Percentiles rank a stretch among this genome's conserved stretches.
Conservation (phyloP, 2,797 vertebrate genomes). For the Lagodon rhomboides region DNA sequence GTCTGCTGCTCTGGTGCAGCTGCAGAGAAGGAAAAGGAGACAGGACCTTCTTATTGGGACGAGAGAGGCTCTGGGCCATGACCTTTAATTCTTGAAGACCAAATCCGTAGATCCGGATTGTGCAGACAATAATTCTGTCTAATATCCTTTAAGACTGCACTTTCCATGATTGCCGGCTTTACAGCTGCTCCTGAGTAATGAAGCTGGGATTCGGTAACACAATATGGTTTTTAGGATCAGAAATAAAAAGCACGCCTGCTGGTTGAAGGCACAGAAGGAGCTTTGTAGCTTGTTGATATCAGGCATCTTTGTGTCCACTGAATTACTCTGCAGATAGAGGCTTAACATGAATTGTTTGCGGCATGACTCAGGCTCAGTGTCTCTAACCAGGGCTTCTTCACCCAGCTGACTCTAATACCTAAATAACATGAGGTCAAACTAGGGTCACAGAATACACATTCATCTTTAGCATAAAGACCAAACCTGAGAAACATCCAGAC, state of each 20-base stretch:
- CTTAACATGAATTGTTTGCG: neutral
- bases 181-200: slow-evolving; percentile 47
- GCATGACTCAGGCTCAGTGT: neutral
- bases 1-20: slow-evolving; percentile 43
- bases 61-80: slow-evolving; percentile 44
- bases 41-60: slow-evolving; percentile 53
- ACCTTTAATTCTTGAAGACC: slow-evolving; percentile 60
- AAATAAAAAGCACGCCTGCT: slow-evolving; percentile 9
- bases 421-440: too few species aligned
- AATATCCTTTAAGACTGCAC: slow-evolving; percentile 76
- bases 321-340: neutral
- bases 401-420: too few species aligned
- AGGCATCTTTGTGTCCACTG: neutral
- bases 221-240: slow-evolving; percentile 7
- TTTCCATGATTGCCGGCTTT: slow-evolving; percentile 75
- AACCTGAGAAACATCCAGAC: too few species aligned
- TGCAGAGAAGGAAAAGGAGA: neutral
- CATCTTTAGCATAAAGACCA: too few species aligned
- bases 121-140: slow-evolving; percentile 66
- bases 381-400: too few species aligned
- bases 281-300: neutral
- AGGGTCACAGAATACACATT: too few species aligned
- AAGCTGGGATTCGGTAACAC: slow-evolving; percentile 7
- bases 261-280: neutral
- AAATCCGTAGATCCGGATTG: slow-evolving; percentile 83